phyloP scores from a whole-genome alignment of 2,888 invertebrate genomes.

The Brachycybe producta region DNA sequence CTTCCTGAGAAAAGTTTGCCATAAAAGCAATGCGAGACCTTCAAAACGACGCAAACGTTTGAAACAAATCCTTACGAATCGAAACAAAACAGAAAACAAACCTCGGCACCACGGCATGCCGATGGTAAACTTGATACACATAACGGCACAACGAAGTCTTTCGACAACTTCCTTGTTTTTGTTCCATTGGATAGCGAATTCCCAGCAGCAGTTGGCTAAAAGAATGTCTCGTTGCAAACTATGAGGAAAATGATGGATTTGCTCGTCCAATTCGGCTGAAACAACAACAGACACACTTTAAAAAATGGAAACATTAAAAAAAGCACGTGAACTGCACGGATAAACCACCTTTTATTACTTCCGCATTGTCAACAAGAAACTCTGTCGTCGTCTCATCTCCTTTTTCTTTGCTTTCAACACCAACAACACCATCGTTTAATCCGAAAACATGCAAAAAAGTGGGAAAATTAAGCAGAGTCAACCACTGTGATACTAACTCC shows the following conservation, averaged over 20 bases:
- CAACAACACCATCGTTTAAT: too few species aligned
- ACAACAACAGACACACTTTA: not conserved
- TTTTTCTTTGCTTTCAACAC: too few species aligned
- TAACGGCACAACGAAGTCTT: constrained; percentile 55
- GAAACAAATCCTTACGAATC: too few species aligned
- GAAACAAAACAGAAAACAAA: too few species aligned
- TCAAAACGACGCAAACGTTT: constrained; percentile 20
- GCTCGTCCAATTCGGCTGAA: constrained; percentile 24
- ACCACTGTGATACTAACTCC: constrained; percentile 57
- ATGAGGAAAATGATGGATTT: constrained; percentile 60
- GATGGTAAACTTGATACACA: constrained; percentile 52
- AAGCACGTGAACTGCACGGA: too few species aligned
- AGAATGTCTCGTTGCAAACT: constrained; percentile 66
- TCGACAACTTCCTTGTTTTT: constrained; percentile 53
- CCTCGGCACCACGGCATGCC: constrained; percentile 31
- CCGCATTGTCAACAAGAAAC: too few species aligned
- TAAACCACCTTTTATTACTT: too few species aligned
- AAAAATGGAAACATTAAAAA: not conserved
- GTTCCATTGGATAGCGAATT: constrained; percentile 76
- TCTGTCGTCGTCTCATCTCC: too few species aligned
- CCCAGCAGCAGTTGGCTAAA: constrained; percentile 80
- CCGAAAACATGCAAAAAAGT: too few species aligned
- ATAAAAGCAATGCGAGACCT: constrained; percentile 71
- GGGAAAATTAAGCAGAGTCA: constrained; percentile 4
- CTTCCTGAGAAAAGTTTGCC: constrained; percentile 77